phyloP scores from a whole-genome alignment of 2,888 invertebrate genomes.

The Spisula subtruncata region DNA sequence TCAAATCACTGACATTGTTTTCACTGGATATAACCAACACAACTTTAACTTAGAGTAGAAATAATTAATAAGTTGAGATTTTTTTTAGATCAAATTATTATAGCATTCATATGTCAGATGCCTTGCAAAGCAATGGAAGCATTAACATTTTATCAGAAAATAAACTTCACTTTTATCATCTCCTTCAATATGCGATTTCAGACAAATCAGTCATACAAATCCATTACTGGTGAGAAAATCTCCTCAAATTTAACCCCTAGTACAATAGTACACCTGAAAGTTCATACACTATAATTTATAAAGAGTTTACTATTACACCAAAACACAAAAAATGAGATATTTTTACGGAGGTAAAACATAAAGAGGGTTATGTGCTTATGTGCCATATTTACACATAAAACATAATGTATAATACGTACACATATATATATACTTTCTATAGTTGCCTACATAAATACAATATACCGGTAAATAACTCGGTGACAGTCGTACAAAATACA shows the following conservation, averaged over 20 bases:
- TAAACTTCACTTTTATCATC: background rate
- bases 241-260: conserved; percentile 12
- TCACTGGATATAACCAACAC: no score
- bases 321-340: background rate
- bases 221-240: background rate
- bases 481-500: background rate
- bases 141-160: background rate
- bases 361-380: background rate
- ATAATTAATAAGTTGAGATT: no score
- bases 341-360: background rate
- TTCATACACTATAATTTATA: background rate
- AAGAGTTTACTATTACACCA: background rate
- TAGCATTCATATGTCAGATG: background rate
- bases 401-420: background rate
- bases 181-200: background rate
- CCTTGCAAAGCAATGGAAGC: background rate
- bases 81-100: no score
- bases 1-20: no score
- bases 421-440: background rate
- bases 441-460: background rate
- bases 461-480: background rate
- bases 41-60: no score
- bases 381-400: background rate
- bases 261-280: background rate
- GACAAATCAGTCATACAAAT: conserved; percentile 8